Percentiles rank a stretch among this genome's conserved stretches.
Evolutionary conservation across 2,113 vertebrate genomes (phyloP).

Genomic region (Macrotus californicus): DNA sequence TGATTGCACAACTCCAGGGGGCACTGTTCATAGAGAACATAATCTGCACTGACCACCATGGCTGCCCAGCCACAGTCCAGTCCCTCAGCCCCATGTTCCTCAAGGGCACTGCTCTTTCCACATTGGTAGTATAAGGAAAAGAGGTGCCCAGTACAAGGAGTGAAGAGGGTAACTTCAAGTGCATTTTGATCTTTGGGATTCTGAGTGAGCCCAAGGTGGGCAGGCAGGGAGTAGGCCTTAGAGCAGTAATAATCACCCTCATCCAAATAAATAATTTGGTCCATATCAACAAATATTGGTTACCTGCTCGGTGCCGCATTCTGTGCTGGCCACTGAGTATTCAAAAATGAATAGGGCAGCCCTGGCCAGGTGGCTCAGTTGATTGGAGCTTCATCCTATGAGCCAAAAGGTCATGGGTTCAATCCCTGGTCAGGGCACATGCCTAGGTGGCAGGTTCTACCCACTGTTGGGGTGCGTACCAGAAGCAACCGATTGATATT

Average conservation of each 20-base stretch:
- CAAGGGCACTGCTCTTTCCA: background rate
- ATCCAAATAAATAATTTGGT: background rate
- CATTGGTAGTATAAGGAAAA: background rate
- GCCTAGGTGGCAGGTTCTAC: too few relatives aligned
- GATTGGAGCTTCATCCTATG: too few relatives aligned
- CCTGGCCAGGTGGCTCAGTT: too few relatives aligned
- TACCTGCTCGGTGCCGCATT: accelerated
- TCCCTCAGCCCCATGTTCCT: background rate
- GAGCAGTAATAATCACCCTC: background rate
- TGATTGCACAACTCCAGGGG: background rate
- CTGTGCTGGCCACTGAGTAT: accelerated
- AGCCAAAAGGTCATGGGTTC: too few relatives aligned
- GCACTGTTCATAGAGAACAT: background rate
- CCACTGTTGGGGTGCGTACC: too few relatives aligned
- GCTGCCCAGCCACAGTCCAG: background rate
- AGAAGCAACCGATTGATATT: too few relatives aligned
- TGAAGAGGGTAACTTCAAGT: background rate
- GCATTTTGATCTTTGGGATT: background rate
- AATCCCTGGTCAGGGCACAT: too few relatives aligned
- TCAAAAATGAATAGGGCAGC: background rate
- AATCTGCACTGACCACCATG: accelerated
- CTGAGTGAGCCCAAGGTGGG: background rate
- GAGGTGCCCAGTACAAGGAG: background rate
- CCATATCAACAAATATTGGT: background rate
- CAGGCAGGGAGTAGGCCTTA: background rate